Conservation (phyloP, 2,113 vertebrate genomes). For the Ardeotis arabs region DNA sequence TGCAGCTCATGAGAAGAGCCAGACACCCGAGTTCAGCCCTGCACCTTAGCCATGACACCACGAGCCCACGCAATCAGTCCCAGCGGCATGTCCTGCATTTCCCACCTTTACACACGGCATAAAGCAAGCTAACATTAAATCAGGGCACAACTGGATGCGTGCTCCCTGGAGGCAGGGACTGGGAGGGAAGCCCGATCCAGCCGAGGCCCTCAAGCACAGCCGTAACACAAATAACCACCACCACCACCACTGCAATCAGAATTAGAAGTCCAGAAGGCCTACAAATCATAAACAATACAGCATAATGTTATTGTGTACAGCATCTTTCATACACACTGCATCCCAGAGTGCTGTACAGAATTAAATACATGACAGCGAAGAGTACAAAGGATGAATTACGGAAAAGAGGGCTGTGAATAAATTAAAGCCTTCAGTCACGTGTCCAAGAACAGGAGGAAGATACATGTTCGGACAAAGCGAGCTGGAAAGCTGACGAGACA, state of each 20-base stretch:
- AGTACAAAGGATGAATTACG: conserved; percentile 60
- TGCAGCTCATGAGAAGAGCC: background rate
- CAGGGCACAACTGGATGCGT: background rate
- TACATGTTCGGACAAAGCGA: background rate
- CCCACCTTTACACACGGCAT: background rate
- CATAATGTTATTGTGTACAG: conserved; percentile 46
- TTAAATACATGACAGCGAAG: conserved; percentile 50
- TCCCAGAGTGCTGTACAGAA: conserved; percentile 49
- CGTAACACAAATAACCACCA: background rate
- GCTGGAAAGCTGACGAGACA: background rate
- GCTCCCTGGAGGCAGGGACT: background rate
- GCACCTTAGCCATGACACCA: background rate
- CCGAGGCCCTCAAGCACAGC: background rate
- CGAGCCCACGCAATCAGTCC: background rate
- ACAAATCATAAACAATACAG: conserved; percentile 55
- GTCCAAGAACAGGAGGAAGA: background rate
- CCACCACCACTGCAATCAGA: background rate
- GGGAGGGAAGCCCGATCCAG: background rate
- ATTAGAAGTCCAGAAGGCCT: conserved; percentile 29
- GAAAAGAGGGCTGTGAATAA: conserved; percentile 35
- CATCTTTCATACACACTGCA: conserved; percentile 16
- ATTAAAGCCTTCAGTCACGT: conserved; percentile 44
- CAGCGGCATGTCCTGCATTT: background rate
- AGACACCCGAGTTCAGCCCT: background rate
- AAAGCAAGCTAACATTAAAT: background rate